Percentiles rank a stretch among this genome's conserved stretches.
phyloP scores from a whole-genome alignment of 2,797 vertebrate genomes.

The Pseudocheirus occidentalis region DNA sequence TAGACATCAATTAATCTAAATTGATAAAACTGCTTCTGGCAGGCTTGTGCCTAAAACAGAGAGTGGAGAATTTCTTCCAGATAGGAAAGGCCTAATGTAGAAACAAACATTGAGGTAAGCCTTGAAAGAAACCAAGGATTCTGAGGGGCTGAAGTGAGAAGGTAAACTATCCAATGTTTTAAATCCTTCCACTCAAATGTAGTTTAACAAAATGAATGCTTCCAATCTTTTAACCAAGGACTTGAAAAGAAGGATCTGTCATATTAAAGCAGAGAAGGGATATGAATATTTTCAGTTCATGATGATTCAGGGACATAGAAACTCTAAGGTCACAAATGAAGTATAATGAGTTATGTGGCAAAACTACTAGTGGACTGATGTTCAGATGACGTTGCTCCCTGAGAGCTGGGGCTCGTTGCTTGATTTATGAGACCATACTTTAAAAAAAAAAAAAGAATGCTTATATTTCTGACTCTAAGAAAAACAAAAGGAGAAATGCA shows the following conservation, averaged over 20 bases:
- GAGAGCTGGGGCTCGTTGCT: conserved; percentile 55
- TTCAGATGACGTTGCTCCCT: conserved; percentile 73
- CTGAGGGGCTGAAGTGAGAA: not conserved
- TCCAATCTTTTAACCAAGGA: conserved; percentile 31
- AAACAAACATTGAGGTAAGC: not conserved
- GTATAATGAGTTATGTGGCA: conserved; percentile 80
- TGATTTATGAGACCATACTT: conserved; percentile 65
- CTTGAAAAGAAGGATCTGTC: not conserved
- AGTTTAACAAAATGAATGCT: conserved; percentile 33
- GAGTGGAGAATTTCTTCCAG: not conserved
- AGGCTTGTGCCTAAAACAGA: not conserved
- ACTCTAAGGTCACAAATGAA: conserved; percentile 82
- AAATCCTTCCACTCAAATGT: not conserved
- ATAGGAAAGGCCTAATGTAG: not conserved
- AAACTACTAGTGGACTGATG: conserved; percentile 65
- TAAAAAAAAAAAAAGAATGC: not conserved
- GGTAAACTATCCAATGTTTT: conserved; percentile 3
- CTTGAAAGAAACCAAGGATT: not conserved
- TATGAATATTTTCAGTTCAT: conserved; percentile 69
- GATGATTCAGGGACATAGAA: conserved; percentile 78
- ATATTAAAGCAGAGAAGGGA: conserved; percentile 66
- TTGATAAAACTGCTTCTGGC: not conserved
- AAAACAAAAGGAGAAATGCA: conserved; percentile 62
- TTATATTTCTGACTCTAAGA: not conserved
- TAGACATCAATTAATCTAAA: not conserved